Base-by-base conservation (phyloP, 2,888 invertebrate genomes). In the Phaonia tiefii region DNA sequence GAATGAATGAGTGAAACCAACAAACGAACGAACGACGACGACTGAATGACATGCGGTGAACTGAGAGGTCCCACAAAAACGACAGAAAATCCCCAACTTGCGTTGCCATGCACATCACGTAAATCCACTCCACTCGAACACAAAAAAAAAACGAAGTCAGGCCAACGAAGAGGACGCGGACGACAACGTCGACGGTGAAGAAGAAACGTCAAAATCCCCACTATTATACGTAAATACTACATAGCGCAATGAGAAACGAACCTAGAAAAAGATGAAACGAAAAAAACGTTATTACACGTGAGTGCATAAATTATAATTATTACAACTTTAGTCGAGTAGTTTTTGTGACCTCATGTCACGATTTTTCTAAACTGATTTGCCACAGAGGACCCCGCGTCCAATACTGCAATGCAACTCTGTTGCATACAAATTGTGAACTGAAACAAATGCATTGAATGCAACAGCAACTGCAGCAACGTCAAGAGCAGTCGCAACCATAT, bases 261-360 rank as follows among this genome's bases (percentile, higher is more conserved):
- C 39, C 60, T 20, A 39, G 10, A 25, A 22, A 11, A 42, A 46
- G 22, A 49, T 31, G 56, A 66, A 26, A n/a, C 22, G n/a, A 17
- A 46, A 17, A 60, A 69, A 80, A 81, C 49, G 11, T 69, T 78
- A 72, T 69, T 81, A 80, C 75, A 82, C 80, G 75, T 82, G 79
- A 82, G 77, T 80, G 82, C 79, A 82, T 82, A 82, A 82, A 82
- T 82, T 82, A 82, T 80, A 82, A 82, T 80, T 80, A 81, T 78
- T 78, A 81, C 81, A 75, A 78, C 75, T 65, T 58, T 63, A 67
- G 72, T 46, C 25, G 70, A 75, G 58, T 75, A 54, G 66, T 67
- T 67, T 72, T 46, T 63, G 63, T 81, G 81, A 81, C 78, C 81
- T 81, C 69, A 75, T 78, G 81, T 81, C 81, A 81, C 81, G 81